These are phyloP conservation scores for Aurelia sp. DNA, from an alignment of 30 jellyfish, hydroid and myxozoan species.

Conservation along the genomic window DNA sequence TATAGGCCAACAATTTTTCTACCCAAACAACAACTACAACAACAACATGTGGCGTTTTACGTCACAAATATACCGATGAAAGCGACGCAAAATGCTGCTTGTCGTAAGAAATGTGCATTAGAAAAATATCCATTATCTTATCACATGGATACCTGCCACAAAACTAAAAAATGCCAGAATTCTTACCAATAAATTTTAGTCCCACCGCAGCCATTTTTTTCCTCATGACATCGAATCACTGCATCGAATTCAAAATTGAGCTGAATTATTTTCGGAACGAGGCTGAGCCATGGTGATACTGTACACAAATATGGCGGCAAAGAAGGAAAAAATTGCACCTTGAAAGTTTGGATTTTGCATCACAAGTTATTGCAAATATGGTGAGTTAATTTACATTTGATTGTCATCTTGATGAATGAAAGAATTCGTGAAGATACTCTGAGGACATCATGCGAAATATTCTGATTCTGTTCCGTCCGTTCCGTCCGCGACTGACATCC, in stretches of 20 bases:
- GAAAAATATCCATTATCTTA: background rate
- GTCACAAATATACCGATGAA: too few relatives aligned
- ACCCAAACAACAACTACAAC: too few relatives aligned
- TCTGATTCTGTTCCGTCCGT: too few relatives aligned
- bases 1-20: too few relatives aligned
- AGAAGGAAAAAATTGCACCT: background rate
- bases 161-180: background rate
- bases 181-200: slow-evolving; percentile 58
- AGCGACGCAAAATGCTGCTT: background rate
- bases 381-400: too few relatives aligned
- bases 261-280: slow-evolving; percentile 30
- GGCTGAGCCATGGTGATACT: slow-evolving; percentile 63
- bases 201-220: slow-evolving; percentile 54
- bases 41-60: too few relatives aligned
- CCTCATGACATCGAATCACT: slow-evolving; percentile 3
- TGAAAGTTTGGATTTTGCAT: too few relatives aligned
- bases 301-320: slow-evolving; percentile 68
- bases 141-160: background rate
- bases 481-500: too few relatives aligned
- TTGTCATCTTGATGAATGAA: too few relatives aligned
- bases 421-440: too few relatives aligned
- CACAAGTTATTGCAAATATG: too few relatives aligned
- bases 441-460: too few relatives aligned
- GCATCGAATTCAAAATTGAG: slow-evolving; percentile 17
- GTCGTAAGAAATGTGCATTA: background rate